Conservation (phyloP, 2,888 invertebrate genomes). For the Scaptomyza parva region DNA sequence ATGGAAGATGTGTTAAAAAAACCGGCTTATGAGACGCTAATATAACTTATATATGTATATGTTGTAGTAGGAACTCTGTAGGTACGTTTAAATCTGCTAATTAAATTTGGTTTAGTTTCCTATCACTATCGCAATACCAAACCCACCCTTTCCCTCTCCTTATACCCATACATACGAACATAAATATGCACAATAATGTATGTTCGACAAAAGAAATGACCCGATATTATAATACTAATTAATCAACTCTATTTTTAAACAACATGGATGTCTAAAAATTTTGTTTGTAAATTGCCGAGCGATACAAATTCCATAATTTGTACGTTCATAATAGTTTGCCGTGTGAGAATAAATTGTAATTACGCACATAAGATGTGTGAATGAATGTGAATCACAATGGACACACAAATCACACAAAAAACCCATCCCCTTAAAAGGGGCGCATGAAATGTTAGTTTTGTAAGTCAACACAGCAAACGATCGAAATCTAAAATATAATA, state of each 20-base stretch:
- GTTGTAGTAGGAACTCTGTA: slow-evolving; percentile 67
- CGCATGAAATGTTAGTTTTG: slow-evolving; percentile 65
- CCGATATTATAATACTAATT: slow-evolving; percentile 65
- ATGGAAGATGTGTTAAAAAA: slow-evolving; percentile 31
- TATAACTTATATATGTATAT: slow-evolving; percentile 75
- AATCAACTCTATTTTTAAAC: slow-evolving; percentile 50
- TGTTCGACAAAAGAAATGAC: slow-evolving; percentile 61
- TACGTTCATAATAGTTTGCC: slow-evolving; percentile 53
- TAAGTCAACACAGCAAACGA: slow-evolving; percentile 63
- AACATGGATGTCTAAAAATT: slow-evolving; percentile 56
- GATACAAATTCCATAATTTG: slow-evolving; percentile 36
- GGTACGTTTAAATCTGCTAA: slow-evolving; percentile 60
- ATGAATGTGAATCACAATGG: slow-evolving; percentile 66
- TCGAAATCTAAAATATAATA: slow-evolving; percentile 57
- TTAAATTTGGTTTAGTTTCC: slow-evolving; percentile 51
- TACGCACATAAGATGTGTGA: slow-evolving; percentile 65
- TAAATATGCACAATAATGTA: slow-evolving; percentile 42
- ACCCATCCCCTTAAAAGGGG: slow-evolving; percentile 38
- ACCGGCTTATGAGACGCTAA: slow-evolving; percentile 72
- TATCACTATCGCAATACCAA: slow-evolving; percentile 14
- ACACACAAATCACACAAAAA: slow-evolving; percentile 23
- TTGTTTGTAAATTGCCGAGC: slow-evolving; percentile 66
- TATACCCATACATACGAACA: slow-evolving; percentile 13
- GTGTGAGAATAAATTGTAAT: slow-evolving; percentile 60
- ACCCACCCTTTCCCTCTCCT: slow-evolving; percentile 1